A percentile compares a stretch with the other conserved stretches of the same genome.
phyloP scores from a whole-genome alignment of 1,140 invertebrate species.

The Xylocopa sonorina region DNA sequence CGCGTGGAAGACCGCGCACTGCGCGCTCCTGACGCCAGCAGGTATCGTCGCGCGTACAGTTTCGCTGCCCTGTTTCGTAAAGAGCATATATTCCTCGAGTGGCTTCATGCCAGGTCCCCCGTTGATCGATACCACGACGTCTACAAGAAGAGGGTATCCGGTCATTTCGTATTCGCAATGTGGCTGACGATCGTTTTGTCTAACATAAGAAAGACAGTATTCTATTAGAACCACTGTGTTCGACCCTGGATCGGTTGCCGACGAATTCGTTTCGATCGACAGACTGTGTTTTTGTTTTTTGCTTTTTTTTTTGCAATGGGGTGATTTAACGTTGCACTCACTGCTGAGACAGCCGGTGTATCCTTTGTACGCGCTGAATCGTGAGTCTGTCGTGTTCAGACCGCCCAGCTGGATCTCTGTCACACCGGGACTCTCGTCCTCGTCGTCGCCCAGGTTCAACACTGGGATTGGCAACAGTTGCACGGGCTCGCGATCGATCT shows the following conservation, averaged over 20 bases:
- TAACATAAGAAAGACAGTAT: conserved; percentile 49
- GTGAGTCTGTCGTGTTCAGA: conserved; percentile 90
- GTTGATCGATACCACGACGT: conserved; percentile 91
- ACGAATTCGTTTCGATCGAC: conserved; percentile 6
- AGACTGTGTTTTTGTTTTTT: background rate
- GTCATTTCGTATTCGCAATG: conserved; percentile 47
- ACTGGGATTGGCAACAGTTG: conserved; percentile 86
- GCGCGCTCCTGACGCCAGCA: conserved; percentile 91
- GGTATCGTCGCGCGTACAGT: conserved; percentile 91
- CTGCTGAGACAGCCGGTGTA: conserved; percentile 95
- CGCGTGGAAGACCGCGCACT: conserved; percentile 89
- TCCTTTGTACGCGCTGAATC: conserved; percentile 90
- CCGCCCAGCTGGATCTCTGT: conserved; percentile 94
- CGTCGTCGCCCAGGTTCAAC: conserved; percentile 85
- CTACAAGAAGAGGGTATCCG: conserved; percentile 79
- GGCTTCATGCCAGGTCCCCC: conserved; percentile 89
- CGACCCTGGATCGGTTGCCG: background rate
- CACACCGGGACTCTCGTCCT: conserved; percentile 82
- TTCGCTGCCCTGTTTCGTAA: conserved; percentile 90
- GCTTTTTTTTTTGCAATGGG: background rate
- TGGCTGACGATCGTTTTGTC: conserved; percentile 52
- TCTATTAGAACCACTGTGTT: conserved; percentile 20
- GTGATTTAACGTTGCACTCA: conserved; percentile 80
- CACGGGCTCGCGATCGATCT: conserved; percentile 89
- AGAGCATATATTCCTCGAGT: conserved; percentile 93